Evolutionary conservation across 2,888 invertebrate species (phyloP), one percentile per base, ranked within the genome.

Genomic region (Philonicus albiceps): DNA sequence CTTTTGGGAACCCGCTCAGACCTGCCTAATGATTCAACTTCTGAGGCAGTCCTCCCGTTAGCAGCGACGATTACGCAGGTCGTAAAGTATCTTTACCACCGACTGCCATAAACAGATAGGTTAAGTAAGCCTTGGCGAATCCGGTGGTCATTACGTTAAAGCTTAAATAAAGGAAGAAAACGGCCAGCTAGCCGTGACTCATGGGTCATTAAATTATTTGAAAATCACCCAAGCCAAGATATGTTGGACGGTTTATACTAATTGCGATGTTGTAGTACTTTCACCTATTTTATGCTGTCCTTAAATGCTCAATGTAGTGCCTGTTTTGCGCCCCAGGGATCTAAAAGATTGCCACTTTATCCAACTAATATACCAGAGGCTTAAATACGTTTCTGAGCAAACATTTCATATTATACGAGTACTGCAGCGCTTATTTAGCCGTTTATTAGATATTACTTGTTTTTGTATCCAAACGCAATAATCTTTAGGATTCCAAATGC

Each of bases 1-100:
- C 34, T 64, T 64, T 31, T 16, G 74, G 74, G 74, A 74, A 74
- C 37, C 37, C 74, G 30, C 74, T 74, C 3, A 37, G n/a, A 74
- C 16, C 37, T n/a, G 74, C 34, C 37, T 74, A 31, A 31, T 34
- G 34, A 16, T 74, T 74, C 37, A 27, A 74, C 37, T 74, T 74
- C 37, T 31, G 19, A 74, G 74, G 74, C 37, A 34, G 74, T 74
- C 74, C 74, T 74, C 74, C 74, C 74, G 74, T 74, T 74, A 74
- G 27, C 64, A 11, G 2, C 27, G 64, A 22, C 64, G 64, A 64
- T 64, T 64, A 64, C 27, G 64, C 64, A 64, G 64, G 22, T 64
- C 64, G 64, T 64, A 64, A 64, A 64, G 22, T 64, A 64, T 64
- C 11, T 64, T 27, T 22, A 55, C 64, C 64, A 22, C 64, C 64